phyloP scores from a whole-genome alignment of 2,113 vertebrate species.

The Eolophus roseicapilla region DNA sequence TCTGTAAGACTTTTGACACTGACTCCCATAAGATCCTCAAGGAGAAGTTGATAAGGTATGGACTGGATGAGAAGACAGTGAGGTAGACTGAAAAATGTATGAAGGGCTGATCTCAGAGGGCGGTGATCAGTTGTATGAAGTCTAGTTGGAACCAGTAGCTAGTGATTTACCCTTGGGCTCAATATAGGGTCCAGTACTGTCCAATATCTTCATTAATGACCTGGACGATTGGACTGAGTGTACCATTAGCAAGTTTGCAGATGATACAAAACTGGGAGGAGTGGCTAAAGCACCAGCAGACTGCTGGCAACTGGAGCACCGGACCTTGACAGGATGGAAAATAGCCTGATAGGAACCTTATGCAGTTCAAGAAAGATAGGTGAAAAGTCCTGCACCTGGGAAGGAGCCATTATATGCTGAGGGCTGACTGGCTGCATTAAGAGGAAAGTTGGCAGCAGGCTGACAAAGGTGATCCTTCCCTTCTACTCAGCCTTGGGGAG shows the following conservation, averaged over 20 bases:
- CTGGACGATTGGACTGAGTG: not conserved
- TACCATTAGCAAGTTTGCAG: not conserved
- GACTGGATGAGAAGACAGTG: not conserved
- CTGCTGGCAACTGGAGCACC: not conserved
- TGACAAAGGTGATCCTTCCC: not conserved
- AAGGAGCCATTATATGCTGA: not conserved
- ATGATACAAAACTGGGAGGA: not conserved
- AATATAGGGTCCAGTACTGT: not conserved
- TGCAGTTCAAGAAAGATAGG: not conserved
- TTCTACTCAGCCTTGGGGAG: not conserved
- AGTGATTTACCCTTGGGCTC: not conserved
- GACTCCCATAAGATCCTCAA: not conserved
- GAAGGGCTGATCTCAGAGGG: not conserved
- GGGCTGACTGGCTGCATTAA: not conserved
- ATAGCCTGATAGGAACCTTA: not conserved
- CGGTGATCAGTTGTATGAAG: not conserved
- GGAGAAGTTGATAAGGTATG: not conserved
- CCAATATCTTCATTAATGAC: not conserved
- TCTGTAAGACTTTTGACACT: not conserved
- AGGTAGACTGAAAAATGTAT: not conserved
- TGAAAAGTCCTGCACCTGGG: not conserved
- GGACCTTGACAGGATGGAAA: not conserved
- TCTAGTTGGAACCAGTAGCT: not conserved
- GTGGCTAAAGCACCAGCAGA: not conserved
- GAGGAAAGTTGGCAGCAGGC: not conserved